Percentiles rank a stretch among this genome's conserved stretches.
Evolutionary conservation across 2,888 invertebrate species (phyloP).

Genomic region (Timandra comae): DNA sequence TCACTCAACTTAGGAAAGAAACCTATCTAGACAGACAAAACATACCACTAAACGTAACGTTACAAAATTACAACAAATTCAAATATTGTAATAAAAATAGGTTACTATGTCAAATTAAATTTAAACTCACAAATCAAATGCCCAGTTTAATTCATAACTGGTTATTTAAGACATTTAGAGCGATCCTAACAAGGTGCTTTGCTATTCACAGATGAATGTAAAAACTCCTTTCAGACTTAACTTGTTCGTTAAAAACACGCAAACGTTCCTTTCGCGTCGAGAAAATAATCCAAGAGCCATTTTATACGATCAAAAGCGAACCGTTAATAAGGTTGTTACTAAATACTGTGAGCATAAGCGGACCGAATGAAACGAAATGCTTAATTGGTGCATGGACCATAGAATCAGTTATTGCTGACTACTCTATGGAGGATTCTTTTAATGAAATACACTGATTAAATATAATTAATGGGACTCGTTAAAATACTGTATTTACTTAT

Average conservation of each 20-base stretch:
- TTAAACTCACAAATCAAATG: constrained; percentile 37
- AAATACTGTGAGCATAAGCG: constrained; percentile 22
- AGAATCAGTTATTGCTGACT: constrained; percentile 12
- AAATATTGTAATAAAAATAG: no score
- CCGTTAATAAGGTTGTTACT: constrained; percentile 46
- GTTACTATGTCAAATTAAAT: constrained; percentile 40
- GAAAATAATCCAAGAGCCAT: constrained; percentile 42
- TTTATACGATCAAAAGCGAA: constrained; percentile 45
- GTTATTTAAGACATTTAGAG: constrained; percentile 59
- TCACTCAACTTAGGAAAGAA: no score
- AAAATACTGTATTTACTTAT: no score
- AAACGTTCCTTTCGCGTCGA: constrained; percentile 41
- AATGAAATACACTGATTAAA: no score
- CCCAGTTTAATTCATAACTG: constrained; percentile 36
- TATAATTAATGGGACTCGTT: no score
- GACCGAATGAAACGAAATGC: constrained; percentile 27
- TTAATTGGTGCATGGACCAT: constrained; percentile 30
- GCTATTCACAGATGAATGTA: constrained; percentile 53
- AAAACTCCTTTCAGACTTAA: constrained; percentile 47
- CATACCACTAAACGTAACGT: no score
- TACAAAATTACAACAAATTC: no score
- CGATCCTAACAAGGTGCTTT: constrained; percentile 60
- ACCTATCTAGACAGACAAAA: no score
- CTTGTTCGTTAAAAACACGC: constrained; percentile 59
- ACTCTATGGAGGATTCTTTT: constrained; percentile 10